Percentiles rank a stretch among this genome's conserved stretches.
These are phyloP conservation scores for Scalopus aquaticus DNA, from an alignment of 2,113 vertebrate genomes.

Conservation along the genomic window DNA sequence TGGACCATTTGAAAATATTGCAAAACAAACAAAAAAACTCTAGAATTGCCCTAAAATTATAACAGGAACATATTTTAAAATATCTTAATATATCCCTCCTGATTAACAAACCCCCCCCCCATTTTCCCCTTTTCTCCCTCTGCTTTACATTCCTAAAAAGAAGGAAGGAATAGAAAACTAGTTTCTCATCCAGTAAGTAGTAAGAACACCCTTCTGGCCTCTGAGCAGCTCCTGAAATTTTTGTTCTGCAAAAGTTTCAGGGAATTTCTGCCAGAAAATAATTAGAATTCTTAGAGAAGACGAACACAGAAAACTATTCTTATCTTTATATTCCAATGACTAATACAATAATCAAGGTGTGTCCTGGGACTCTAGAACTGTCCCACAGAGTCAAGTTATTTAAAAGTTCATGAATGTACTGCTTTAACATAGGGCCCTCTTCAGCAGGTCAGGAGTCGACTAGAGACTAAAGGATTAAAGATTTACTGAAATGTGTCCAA, in stretches of 20 bases:
- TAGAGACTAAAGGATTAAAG: neutral
- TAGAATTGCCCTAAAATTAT: conserved; percentile 44
- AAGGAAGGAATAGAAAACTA: neutral
- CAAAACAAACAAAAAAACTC: neutral
- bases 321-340: neutral
- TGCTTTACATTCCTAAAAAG: neutral
- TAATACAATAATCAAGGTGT: neutral
- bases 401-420: neutral
- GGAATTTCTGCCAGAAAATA: conserved; percentile 51
- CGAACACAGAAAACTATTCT: neutral
- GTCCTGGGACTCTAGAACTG: neutral
- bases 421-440: neutral
- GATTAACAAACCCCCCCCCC: neutral
- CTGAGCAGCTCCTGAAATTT: conserved; percentile 11
- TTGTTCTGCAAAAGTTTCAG: neutral
- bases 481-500: neutral
- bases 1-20: conserved; percentile 9
- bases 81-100: conserved; percentile 6
- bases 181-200: neutral
- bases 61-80: conserved; percentile 27
- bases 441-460: neutral
- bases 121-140: neutral
- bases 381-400: neutral
- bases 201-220: conserved; percentile 36
- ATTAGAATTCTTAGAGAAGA: neutral